Base-by-base conservation (phyloP, 2,113 vertebrate species). In the Siniperca chuatsi region DNA sequence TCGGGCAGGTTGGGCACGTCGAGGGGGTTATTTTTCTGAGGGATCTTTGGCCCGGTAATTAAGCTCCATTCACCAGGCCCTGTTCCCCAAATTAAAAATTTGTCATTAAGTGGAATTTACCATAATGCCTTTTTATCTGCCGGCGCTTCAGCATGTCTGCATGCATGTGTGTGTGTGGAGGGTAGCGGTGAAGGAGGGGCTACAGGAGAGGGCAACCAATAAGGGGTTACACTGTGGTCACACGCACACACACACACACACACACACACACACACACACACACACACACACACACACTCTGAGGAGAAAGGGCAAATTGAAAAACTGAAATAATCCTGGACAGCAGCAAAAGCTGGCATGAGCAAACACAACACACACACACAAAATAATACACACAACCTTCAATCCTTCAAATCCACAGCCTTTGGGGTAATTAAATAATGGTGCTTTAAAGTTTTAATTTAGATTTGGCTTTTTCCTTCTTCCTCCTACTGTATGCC, bases 61-160 rank as follows among this genome's bases (percentile, higher is more conserved):
- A 98, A 97, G 97, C 97, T 97, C 96, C 96, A 97, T 97, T 99
- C 97, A 97, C 70, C 96, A 95, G 96, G 96, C 97, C 96, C 96
- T 98, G 97, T 98, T 98, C 95, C 95, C 96, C 97, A 99, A 99
- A 99, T 98, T 98, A 98, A 98, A 95, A 99, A 97, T 97, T 96
- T 98, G 97, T 98, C 97, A 98, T 99, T 98, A 98, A 99, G 98
- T 98, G 96, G 97, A 99, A 98, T 98, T 99, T 98, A 98, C 96
- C 97, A 98, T 98, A 98, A 99, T 99, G 97, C 98, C 96, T 97
- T 99, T 96, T 99, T 99, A 99, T 99, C 98, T 98, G 97, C 96
- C 96, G 97, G 97, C 97, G 97, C 94, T 98, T 97, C 96, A 96
- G 96, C 96, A 95, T 96, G 96, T 62, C n/a, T 80, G 79, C 58